phyloP scores from a whole-genome alignment of 2,113 vertebrate species.

The Campylorhamphus procurvoides region DNA sequence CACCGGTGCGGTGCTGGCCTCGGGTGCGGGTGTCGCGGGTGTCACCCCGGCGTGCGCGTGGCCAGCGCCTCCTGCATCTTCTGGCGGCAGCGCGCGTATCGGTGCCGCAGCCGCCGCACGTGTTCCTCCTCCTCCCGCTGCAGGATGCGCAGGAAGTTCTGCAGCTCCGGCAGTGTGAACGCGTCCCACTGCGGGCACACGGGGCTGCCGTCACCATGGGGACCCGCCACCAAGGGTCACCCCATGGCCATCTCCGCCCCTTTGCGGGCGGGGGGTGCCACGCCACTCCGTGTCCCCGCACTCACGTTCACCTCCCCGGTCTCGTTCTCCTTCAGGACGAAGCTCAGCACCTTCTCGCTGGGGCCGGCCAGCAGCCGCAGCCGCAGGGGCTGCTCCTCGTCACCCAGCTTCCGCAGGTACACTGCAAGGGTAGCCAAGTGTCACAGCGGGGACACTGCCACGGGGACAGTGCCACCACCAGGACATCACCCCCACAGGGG shows the following conservation, averaged over 20 bases:
- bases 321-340: slow-evolving; percentile 94
- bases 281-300: slow-evolving; percentile 46
- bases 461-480: neutral
- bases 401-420: slow-evolving; percentile 84
- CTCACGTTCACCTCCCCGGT: slow-evolving; percentile 95
- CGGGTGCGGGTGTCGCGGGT: rapidly evolving
- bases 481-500: neutral
- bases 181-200: slow-evolving; percentile 86
- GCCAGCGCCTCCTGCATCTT: slow-evolving; percentile 87
- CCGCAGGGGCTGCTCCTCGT: slow-evolving; percentile 86
- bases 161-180: slow-evolving; percentile 90
- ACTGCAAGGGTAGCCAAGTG: slow-evolving; percentile 58
- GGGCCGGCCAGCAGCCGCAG: slow-evolving; percentile 90
- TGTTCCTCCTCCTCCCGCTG: slow-evolving; percentile 93
- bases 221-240: rapidly evolving
- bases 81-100: slow-evolving; percentile 84
- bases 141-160: slow-evolving; percentile 92
- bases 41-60: slow-evolving; percentile 84
- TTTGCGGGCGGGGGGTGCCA: rapidly evolving
- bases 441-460: neutral
- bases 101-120: slow-evolving; percentile 85
- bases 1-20: neutral
- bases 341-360: slow-evolving; percentile 86
- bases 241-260: rapidly evolving
- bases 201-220: rapidly evolving